Evolutionary conservation across 92 coral and sea anemone species (phyloP).

Genomic region (Parazoanthus swiftii): DNA sequence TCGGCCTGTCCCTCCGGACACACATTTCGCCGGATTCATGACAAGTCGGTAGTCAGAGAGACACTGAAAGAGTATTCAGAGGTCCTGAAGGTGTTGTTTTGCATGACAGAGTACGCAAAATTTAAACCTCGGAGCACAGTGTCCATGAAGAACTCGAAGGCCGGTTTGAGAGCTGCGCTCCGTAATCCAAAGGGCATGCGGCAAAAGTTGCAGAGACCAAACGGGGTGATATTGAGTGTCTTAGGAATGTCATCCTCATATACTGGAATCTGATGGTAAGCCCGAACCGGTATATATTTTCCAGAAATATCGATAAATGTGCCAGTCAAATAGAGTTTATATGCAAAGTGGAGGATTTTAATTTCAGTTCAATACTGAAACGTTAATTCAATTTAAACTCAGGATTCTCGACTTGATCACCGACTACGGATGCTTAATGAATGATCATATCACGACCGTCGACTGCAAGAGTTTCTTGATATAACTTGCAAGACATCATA

Average conservation of each 20-base stretch:
- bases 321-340: too few species aligned
- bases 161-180: slow-evolving; percentile 44
- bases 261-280: slow-evolving; percentile 63
- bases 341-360: too few species aligned
- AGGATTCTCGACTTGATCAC: too few species aligned
- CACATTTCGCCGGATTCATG: slow-evolving; percentile 56
- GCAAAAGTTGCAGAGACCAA: slow-evolving; percentile 50
- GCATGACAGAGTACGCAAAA: slow-evolving; percentile 27
- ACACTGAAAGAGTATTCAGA: slow-evolving; percentile 43
- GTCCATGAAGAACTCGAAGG: slow-evolving; percentile 57
- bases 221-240: slow-evolving; percentile 48
- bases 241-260: slow-evolving; percentile 43
- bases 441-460: too few species aligned
- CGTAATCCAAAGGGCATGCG: slow-evolving; percentile 49
- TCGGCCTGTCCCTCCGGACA: slow-evolving; percentile 41
- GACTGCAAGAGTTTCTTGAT: too few species aligned
- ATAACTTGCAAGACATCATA: too few species aligned
- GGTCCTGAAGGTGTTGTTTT: slow-evolving; percentile 41
- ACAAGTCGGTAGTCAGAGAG: slow-evolving; percentile 45
- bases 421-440: too few species aligned
- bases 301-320: too few species aligned
- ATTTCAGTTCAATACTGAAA: too few species aligned
- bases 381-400: too few species aligned
- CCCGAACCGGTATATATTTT: neutral
- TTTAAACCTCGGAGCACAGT: slow-evolving; percentile 27